Base-by-base conservation (phyloP, 2,797 vertebrate species). In the Phataginus tricuspis region DNA sequence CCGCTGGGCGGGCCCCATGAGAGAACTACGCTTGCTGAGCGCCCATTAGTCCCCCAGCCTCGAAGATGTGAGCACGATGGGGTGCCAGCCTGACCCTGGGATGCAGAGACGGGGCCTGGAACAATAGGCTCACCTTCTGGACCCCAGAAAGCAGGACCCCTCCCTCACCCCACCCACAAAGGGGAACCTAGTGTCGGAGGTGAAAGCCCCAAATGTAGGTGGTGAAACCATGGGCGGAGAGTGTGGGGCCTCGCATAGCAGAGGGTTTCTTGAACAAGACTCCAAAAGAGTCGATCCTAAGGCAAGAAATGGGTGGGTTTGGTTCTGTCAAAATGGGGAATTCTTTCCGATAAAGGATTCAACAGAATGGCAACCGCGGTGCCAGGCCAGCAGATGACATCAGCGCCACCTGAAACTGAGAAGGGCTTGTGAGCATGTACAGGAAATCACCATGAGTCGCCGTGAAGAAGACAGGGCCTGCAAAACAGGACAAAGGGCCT, bases 261-360 rank as follows among this genome's bases (percentile, higher is more conserved):
- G 49, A 74, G 42, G 37, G 57, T 88, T 91, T 93, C 86, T 93
- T 45, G 64, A 45, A 75, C 45, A 77, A 42, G 91, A 91, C 31
- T 42, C 82, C 23, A 55, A 55, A 77, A 88, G 37, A 84, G 74
- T 37, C 68, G 69, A 53, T 68, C 23, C 7, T 74, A 88, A n/a
- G 37, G 78, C 45, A n/a, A 42, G 10, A 75, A 80, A 51, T 12
- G 37, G 66, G 37, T 45, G 72, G 57, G 55, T 61, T 34, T 55
- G 82, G 69, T 86, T 51, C 37, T 59, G 69, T 69, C 61, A 77
- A 75, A 72, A 72, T 49, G 66, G 88, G 85, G 72, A 83, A 39
- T 77, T 95, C 77, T 64, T 45, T 59, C 49, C 71, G 53, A 69
- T 49, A 55, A 90, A 80, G 83, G 74, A 45, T 66, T 71, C 45